Base-by-base conservation (phyloP, 2,113 vertebrate genomes). In the Trematocara macrostoma region DNA sequence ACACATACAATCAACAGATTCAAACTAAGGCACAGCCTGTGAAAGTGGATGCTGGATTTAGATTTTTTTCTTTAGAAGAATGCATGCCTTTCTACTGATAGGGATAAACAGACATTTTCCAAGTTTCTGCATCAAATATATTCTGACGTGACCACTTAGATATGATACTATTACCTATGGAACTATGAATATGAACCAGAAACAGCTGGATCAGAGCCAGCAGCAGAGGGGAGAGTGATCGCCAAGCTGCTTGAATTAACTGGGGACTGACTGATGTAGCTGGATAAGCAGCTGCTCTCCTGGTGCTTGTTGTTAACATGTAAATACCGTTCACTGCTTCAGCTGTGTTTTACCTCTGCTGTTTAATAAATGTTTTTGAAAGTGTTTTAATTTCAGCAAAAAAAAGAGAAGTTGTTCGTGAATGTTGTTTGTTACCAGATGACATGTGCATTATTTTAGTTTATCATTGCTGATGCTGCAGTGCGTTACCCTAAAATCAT, bases 321-420 rank as follows among this genome's bases (percentile, higher is more conserved):
- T 92, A 94, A 85, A 93, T 92, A 94, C 29, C n/a, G 35, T 89
- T 49, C 57, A 47, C 20, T 74, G 79, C 88, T 91, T 88, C 10
- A 55, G 74, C 82, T 83, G 26, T 85, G 45, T 90, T 86, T 86
- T 38, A 89, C 14, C 29, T 86, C 78, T 20, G 1, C 20, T 20
- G n/a, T 61, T 64, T 56, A 83, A 81, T 87, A 78, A 74, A 88
- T 74, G 49, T 35, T 10, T 88, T 79, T n/a, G 35, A 2, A 7
- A 76, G n/a, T 11, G 5, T 69, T 82, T 55, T 69, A 3, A 16
- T 84, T 11, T 34, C 8, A 69, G 6, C 45, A 31, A 74, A 42
- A 31, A 83, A 83, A 49, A 64, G 16, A 64, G 34, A 64, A 47
- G 23, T 2, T 76, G 78, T 61, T 26, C 0, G 18, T 53, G 23